phyloP scores from a whole-genome alignment of 2,113 vertebrate genomes.

The Eclectus roratus region DNA sequence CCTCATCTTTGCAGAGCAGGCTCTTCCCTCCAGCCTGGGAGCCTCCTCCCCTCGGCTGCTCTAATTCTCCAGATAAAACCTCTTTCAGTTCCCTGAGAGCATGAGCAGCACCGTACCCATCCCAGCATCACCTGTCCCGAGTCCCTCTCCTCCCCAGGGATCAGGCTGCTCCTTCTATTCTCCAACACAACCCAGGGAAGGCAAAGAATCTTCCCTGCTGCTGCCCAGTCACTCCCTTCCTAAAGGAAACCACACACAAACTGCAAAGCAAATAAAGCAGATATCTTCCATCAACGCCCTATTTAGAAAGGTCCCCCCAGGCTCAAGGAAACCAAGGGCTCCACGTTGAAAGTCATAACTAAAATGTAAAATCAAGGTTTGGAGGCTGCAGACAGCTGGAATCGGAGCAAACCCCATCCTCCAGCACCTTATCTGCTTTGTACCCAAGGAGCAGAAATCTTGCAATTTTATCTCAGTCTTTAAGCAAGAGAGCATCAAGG shows the following conservation, averaged over 20 bases:
- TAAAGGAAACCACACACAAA: not conserved
- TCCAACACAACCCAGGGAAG: rapidly evolving
- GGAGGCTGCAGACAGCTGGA: not conserved
- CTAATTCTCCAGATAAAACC: not conserved
- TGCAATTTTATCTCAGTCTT: not conserved
- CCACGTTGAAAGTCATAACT: not conserved
- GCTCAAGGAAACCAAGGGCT: not conserved
- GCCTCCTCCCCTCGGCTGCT: not conserved
- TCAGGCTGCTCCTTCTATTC: not conserved
- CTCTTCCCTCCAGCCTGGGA: not conserved
- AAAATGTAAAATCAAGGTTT: not conserved
- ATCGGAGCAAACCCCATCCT: not conserved
- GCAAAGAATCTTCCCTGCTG: not conserved
- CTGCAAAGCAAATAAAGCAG: not conserved
- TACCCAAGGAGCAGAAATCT: not conserved
- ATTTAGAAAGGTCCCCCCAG: not conserved
- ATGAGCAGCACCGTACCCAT: not conserved
- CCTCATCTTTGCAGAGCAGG: not conserved
- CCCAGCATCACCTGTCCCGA: not conserved
- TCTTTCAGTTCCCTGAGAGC: not conserved
- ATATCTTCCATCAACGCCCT: not conserved
- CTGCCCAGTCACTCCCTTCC: not conserved
- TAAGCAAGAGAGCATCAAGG: not conserved
- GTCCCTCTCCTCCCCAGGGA: too few species aligned
- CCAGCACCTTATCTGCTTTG: not conserved